Evolutionary conservation across 2,888 invertebrate genomes (phyloP).

Genomic region (Drosophila neotestacea): DNA sequence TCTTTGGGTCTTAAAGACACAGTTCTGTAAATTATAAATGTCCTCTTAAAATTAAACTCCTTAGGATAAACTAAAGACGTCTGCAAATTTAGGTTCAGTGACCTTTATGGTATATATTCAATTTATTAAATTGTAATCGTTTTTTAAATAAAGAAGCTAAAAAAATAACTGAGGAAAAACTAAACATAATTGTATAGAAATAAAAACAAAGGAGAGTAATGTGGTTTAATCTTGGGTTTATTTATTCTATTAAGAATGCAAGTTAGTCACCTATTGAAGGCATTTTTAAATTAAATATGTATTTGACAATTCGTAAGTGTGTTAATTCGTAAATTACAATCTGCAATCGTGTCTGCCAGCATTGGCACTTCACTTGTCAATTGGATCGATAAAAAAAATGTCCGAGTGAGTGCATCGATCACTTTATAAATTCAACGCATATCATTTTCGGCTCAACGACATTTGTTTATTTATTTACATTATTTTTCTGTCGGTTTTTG

Average conservation of each 20-base stretch:
- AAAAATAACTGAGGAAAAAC: not conserved
- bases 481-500: slow-evolving; percentile 1
- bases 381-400: slow-evolving; percentile 66
- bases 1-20: no score
- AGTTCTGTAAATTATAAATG: no score
- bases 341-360: slow-evolving; percentile 36
- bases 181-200: not conserved
- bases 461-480: slow-evolving; percentile 23
- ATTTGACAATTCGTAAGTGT: not conserved
- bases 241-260: not conserved
- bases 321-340: slow-evolving; percentile 1
- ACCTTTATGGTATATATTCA: no score
- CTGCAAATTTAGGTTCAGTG: not conserved
- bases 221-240: not conserved
- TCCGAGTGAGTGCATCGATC: slow-evolving; percentile 48
- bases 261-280: not conserved
- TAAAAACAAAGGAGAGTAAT: not conserved
- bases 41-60: not conserved
- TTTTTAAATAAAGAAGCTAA: no score
- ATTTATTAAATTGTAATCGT: no score
- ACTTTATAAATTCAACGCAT: slow-evolving; percentile 35
- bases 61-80: not conserved
- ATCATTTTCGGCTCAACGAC: slow-evolving; percentile 45
- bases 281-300: no score
- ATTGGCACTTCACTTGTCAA: slow-evolving; percentile 58